These are phyloP conservation scores for Miltochrista miniata DNA, from an alignment of 2,888 invertebrate species.

Conservation along the genomic window DNA sequence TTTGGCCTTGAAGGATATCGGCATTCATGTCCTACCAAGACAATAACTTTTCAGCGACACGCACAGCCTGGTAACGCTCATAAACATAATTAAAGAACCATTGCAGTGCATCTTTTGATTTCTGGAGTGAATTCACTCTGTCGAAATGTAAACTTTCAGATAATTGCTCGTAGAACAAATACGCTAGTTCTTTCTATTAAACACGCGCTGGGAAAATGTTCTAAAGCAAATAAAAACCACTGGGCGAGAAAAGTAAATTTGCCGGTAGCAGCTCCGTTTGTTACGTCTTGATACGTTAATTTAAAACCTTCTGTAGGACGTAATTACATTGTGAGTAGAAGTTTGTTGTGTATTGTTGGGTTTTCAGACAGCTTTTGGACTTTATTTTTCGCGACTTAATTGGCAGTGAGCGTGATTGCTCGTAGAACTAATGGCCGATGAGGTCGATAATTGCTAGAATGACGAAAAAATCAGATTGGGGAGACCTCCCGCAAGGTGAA, in stretches of 20 bases:
- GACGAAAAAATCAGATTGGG: too few relatives aligned
- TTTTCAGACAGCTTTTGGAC: neutral
- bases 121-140: conserved; percentile 10
- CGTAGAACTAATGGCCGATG: too few relatives aligned
- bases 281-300: conserved; percentile 27
- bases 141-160: conserved; percentile 38
- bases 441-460: too few relatives aligned
- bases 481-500: too few relatives aligned
- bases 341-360: neutral
- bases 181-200: conserved; percentile 29
- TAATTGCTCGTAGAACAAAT: conserved; percentile 34
- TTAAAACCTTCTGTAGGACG: conserved; percentile 21
- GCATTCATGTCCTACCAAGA: too few relatives aligned
- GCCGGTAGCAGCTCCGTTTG: conserved; percentile 28
- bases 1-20: too few relatives aligned
- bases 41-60: too few relatives aligned
- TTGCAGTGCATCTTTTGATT: too few relatives aligned
- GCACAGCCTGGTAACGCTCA: too few relatives aligned
- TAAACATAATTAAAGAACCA: too few relatives aligned
- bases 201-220: conserved; percentile 21
- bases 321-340: conserved; percentile 22
- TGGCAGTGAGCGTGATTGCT: too few relatives aligned
- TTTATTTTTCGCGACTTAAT: neutral
- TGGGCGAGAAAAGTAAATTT: conserved; percentile 36
- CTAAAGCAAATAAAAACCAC: conserved; percentile 36